Base-by-base conservation (phyloP, 2,888 invertebrate genomes). In the Rhagonycha lutea region DNA sequence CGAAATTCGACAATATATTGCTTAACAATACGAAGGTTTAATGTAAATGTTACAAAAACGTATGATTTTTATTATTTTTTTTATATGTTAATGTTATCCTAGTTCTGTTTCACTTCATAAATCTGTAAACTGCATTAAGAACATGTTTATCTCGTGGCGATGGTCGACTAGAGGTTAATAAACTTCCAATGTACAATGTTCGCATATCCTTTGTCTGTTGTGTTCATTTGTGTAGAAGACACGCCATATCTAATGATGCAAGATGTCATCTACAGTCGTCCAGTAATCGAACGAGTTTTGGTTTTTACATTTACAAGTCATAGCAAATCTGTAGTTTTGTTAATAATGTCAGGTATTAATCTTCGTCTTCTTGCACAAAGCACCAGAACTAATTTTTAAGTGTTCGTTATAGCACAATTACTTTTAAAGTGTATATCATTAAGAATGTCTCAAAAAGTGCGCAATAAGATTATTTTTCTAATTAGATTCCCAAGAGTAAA, bases 91-190 rank as follows among this genome's bases (percentile, higher is more conserved):
- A 65, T 65, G 63, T 26, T n/a, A 65, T 65, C 26, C 63, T 65
- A 65, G 63, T 65, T 65, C 26, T 24, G 63, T 65, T 70, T 69
- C 70, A 29, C 67, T 28, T 76, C 73, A 69, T 73, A 73, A 70
- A 76, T 73, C 76, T 68, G 73, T 76, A 76, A 76, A 76, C 73
- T 73, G 76, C 76, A 76, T 76, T 76, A 73, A 76, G 72, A 70
- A 70, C 73, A 29, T 74, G 76, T 76, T 73, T 73, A 76, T 76
- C 76, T 76, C 62, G 68, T 73, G 62, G 70, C 73, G 69, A 73
- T 68, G 73, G 61, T 75, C 69, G 68, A 24, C 61, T 32, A 14
- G 71, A 71, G 77, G 77, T 77, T 72, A 77, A 77, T 69, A 77
- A 76, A 74, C 77, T 71, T 69, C 47, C 23, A 47, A 68, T 72